These are phyloP conservation scores for Brachylomia viminalis DNA, from an alignment of 2,888 invertebrate genomes.

Conservation along the genomic window DNA sequence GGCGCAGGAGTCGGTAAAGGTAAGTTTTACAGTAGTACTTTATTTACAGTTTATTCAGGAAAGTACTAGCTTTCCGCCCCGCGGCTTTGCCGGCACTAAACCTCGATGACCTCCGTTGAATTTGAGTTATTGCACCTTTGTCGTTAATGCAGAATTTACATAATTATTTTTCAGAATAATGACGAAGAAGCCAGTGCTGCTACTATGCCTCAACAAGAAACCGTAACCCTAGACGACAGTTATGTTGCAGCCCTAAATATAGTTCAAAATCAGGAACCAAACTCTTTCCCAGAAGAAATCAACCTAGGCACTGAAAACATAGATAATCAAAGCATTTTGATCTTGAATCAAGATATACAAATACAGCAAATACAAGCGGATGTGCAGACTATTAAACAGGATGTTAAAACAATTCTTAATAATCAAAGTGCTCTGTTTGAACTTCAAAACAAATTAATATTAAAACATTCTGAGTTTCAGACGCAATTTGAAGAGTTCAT, in stretches of 20 bases:
- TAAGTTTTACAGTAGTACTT: constrained; percentile 4
- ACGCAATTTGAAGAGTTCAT: not conserved
- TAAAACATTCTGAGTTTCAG: constrained; percentile 6
- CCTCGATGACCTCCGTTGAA: too few species aligned
- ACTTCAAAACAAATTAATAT: constrained; percentile 4
- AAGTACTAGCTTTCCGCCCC: too few species aligned
- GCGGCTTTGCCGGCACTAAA: too few species aligned
- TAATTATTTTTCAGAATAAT: not conserved
- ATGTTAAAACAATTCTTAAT: constrained; percentile 5
- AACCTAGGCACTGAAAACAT: constrained; percentile 14
- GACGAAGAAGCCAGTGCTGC: not conserved
- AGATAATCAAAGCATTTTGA: constrained; percentile 8
- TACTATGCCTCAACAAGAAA: constrained; percentile 1
- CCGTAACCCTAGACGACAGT: not conserved
- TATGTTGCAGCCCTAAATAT: constrained; percentile 9
- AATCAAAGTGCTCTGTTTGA: constrained; percentile 16
- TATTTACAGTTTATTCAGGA: constrained; percentile 4
- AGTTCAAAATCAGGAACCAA: constrained; percentile 12
- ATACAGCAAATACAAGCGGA: constrained; percentile 11
- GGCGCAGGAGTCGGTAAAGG: constrained; percentile 14
- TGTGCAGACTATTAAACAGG: not conserved
- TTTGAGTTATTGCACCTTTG: too few species aligned
- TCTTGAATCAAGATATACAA: constrained; percentile 11
- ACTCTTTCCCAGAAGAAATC: constrained; percentile 2
- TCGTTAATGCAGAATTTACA: not conserved